These are phyloP conservation scores for Anser cygnoides DNA, from an alignment of 2,113 vertebrate genomes.

Conservation along the genomic window DNA sequence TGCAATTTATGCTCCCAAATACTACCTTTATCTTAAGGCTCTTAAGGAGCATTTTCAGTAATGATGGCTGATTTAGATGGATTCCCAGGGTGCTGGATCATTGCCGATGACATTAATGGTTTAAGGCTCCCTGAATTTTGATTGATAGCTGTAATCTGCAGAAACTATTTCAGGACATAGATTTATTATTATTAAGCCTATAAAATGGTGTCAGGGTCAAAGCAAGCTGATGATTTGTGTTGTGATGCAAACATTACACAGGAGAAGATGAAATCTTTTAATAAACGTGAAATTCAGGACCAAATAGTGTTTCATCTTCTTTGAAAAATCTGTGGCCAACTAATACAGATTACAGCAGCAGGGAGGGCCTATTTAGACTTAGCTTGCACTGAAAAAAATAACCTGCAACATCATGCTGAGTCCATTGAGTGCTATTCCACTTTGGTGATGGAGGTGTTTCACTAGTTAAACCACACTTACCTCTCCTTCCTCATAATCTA, in stretches of 20 bases:
- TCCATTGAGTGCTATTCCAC: not conserved
- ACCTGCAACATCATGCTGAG: not conserved
- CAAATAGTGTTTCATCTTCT: conserved; percentile 56
- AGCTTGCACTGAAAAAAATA: not conserved
- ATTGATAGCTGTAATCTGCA: conserved; percentile 85
- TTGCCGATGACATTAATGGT: conserved; percentile 81
- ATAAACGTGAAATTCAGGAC: conserved; percentile 64
- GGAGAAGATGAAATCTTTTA: conserved; percentile 71
- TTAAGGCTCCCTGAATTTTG: conserved; percentile 80
- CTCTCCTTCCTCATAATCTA: not conserved
- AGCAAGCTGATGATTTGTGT: conserved; percentile 74
- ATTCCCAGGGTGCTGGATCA: conserved; percentile 76
- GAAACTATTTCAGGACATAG: conserved; percentile 82
- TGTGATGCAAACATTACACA: conserved; percentile 73
- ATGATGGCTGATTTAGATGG: conserved; percentile 80
- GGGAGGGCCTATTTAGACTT: not conserved
- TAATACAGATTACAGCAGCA: conserved; percentile 8
- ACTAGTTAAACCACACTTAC: not conserved
- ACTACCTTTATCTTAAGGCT: conserved; percentile 67
- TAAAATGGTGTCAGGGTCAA: conserved; percentile 82
- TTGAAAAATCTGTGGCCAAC: conserved; percentile 2
- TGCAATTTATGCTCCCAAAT: conserved; percentile 69
- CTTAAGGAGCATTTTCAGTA: conserved; percentile 71
- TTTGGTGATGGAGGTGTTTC: not conserved
- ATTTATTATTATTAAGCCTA: conserved; percentile 82